phyloP scores from a whole-genome alignment of 2,797 vertebrate species.

The Artibeus jamaicensis region DNA sequence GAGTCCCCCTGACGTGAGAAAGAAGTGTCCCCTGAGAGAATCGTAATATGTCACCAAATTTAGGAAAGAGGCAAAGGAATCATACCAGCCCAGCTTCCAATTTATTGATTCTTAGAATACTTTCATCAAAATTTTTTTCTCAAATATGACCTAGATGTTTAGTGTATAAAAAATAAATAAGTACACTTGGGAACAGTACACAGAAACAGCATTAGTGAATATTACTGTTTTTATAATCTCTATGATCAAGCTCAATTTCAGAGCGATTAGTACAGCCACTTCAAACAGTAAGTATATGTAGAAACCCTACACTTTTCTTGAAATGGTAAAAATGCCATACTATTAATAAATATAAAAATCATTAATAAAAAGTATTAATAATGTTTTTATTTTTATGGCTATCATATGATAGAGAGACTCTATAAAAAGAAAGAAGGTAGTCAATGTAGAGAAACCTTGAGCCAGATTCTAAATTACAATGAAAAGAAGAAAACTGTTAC shows the following conservation, averaged over 20 bases:
- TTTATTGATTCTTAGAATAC: not conserved
- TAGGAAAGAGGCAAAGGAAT: not conserved
- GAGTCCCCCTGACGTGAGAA: not conserved
- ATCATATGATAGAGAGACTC: not conserved
- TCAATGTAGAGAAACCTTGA: not conserved
- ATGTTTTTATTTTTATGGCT: slow-evolving; percentile 21
- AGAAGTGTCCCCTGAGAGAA: not conserved
- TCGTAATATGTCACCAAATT: not conserved
- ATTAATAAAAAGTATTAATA: not conserved
- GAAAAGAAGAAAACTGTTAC: not conserved
- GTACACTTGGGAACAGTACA: not conserved
- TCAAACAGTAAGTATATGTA: not conserved
- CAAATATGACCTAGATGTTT: not conserved
- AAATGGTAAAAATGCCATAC: not conserved
- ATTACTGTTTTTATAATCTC: not conserved
- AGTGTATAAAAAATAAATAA: not conserved
- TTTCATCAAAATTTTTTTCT: not conserved
- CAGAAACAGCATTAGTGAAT: not conserved
- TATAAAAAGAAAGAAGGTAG: slow-evolving; percentile 12
- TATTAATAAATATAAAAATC: not conserved
- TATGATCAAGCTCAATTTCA: not conserved
- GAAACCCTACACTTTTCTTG: not conserved
- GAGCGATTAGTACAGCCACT: not conserved
- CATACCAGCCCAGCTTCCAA: not conserved
- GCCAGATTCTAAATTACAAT: not conserved